Evolutionary conservation across 2,888 invertebrate genomes (phyloP).

Genomic region (Neoaliturus tenellus): DNA sequence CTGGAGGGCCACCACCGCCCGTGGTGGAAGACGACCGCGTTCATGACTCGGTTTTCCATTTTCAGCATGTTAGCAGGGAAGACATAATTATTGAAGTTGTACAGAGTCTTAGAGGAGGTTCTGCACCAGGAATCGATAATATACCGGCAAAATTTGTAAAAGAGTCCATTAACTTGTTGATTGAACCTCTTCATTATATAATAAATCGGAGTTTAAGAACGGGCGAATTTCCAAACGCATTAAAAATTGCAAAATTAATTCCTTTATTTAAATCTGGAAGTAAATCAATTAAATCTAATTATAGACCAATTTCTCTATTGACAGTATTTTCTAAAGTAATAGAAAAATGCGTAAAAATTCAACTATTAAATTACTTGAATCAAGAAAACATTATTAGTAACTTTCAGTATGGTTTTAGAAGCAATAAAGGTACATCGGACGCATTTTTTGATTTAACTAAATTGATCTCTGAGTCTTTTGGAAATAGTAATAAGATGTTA

Average conservation of each 20-base stretch:
- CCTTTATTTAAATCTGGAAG: conserved; percentile 4
- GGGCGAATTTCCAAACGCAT: conserved; percentile 23
- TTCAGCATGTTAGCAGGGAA: not conserved
- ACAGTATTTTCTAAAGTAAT: conserved; percentile 9
- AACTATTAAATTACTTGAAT: conserved; percentile 6
- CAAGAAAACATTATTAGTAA: too few relatives aligned
- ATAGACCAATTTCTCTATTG: not conserved
- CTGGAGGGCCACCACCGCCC: not conserved
- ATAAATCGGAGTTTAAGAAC: conserved; percentile 2
- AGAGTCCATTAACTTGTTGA: not conserved
- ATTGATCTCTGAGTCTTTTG: too few relatives aligned
- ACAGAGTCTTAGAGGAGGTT: too few relatives aligned
- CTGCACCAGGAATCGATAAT: conserved; percentile 32
- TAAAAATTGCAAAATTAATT: conserved; percentile 22
- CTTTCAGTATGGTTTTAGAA: too few relatives aligned
- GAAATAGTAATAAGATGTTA: too few relatives aligned
- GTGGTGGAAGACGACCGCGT: not conserved
- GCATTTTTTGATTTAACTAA: too few relatives aligned
- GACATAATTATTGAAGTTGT: not conserved
- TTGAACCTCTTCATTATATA: not conserved
- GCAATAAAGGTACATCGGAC: too few relatives aligned
- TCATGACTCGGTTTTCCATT: not conserved
- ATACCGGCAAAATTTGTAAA: not conserved
- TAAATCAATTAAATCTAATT: conserved; percentile 14
- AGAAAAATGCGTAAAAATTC: conserved; percentile 41